Evolutionary conservation across 2,797 vertebrate genomes (phyloP).

Genomic region (Crax fasciolata): DNA sequence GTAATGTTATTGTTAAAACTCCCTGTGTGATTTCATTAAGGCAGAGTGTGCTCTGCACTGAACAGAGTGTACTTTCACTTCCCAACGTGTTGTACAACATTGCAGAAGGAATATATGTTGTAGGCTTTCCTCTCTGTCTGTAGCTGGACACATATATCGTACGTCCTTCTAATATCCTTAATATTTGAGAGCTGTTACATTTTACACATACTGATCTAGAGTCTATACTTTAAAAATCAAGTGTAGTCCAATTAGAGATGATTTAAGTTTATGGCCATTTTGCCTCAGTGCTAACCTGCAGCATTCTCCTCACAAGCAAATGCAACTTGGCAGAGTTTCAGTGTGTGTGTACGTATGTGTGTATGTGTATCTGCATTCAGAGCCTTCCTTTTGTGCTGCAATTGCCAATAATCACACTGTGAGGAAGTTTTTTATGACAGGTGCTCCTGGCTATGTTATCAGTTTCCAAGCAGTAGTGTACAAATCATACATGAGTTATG

Average conservation of each 20-base stretch:
- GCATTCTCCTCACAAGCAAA: background rate
- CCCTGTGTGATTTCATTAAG: background rate
- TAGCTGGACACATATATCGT: background rate
- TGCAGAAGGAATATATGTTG: background rate
- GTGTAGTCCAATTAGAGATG: background rate
- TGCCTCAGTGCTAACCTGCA: background rate
- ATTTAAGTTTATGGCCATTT: background rate
- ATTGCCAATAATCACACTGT: background rate
- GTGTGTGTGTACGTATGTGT: too few species aligned
- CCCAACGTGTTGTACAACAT: background rate
- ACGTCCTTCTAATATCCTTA: background rate
- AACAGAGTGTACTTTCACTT: background rate
- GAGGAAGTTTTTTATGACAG: background rate
- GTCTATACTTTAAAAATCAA: background rate
- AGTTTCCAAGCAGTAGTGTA: background rate
- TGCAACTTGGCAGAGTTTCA: background rate
- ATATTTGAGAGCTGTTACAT: background rate
- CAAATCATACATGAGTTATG: background rate
- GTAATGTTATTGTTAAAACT: background rate
- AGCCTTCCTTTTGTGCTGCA: background rate
- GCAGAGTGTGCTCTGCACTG: background rate
- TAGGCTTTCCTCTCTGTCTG: background rate
- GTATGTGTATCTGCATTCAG: background rate
- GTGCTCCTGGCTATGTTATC: background rate
- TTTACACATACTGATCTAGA: background rate